These are phyloP conservation scores for Dinocampus coccinellae DNA, from an alignment of 2,888 invertebrate genomes.

Conservation along the genomic window DNA sequence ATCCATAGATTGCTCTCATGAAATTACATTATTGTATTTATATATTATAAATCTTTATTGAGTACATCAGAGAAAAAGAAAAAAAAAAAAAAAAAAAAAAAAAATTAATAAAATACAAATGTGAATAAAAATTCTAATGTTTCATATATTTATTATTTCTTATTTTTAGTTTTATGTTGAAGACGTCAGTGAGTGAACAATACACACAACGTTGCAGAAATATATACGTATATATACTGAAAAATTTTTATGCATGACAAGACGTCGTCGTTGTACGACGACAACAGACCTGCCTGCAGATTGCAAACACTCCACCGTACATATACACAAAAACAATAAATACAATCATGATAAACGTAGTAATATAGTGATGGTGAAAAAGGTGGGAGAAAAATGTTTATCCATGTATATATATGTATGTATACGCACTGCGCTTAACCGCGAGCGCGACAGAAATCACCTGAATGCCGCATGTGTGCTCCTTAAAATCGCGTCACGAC, in stretches of 20 bases:
- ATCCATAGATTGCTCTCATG: constrained; percentile 22
- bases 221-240: constrained; percentile 14
- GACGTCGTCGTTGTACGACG: constrained; percentile 8
- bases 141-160: not conserved
- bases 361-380: not conserved
- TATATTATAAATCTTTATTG: constrained; percentile 29
- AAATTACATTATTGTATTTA: constrained; percentile 26
- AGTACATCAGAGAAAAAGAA: constrained; percentile 5
- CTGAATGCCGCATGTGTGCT: constrained; percentile 37
- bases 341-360: not conserved
- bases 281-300: constrained; percentile 27
- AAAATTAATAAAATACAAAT: constrained; percentile 1
- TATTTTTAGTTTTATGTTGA: not conserved
- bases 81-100: not conserved
- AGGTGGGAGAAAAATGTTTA: constrained; percentile 26
- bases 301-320: constrained; percentile 18
- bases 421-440: not conserved
- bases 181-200: not conserved
- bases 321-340: not conserved
- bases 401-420: not conserved
- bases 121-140: not conserved
- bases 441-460: constrained; percentile 26
- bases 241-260: constrained; percentile 27
- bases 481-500: constrained; percentile 47
- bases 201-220: constrained; percentile 20